phyloP scores from a whole-genome alignment of 2,888 invertebrate genomes.

The Macrosoma leucophasiata region DNA sequence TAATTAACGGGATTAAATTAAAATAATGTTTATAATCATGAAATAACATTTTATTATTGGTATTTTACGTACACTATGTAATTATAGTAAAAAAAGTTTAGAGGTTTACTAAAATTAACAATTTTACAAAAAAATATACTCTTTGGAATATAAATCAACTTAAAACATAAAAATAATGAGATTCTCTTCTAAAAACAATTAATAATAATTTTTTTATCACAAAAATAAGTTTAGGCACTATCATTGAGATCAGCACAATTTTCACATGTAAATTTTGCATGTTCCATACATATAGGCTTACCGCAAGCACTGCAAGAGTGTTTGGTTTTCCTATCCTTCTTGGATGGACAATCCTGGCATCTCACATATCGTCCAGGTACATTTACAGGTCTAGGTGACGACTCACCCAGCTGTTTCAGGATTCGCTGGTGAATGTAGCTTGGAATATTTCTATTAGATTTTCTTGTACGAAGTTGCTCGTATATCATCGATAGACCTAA shows the following conservation, averaged over 20 bases:
- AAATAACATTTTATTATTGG: too few species aligned
- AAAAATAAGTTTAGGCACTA: too few species aligned
- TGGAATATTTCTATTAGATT: constrained; percentile 14
- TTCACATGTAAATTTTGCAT: constrained; percentile 15
- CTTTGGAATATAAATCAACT: too few species aligned
- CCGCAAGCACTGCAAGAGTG: constrained; percentile 14
- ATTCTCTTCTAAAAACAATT: too few species aligned
- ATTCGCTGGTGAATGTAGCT: constrained; percentile 3
- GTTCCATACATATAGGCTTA: constrained; percentile 20
- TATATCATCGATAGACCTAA: constrained; percentile 10
- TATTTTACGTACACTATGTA: too few species aligned
- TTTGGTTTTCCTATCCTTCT: constrained; percentile 16
- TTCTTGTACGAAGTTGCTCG: not conserved
- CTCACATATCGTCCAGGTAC: constrained; percentile 11
- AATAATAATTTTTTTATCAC: too few species aligned
- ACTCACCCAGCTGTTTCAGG: constrained; percentile 13
- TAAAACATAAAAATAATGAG: too few species aligned
- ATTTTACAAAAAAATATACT: too few species aligned
- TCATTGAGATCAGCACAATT: constrained; percentile 17
- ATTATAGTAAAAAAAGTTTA: too few species aligned
- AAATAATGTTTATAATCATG: too few species aligned
- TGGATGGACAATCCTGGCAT: constrained; percentile 16
- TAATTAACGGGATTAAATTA: too few species aligned
- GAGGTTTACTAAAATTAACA: too few species aligned
- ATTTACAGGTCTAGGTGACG: constrained; percentile 10